These are phyloP conservation scores for Araneus ventricosus DNA, from an alignment of 1,140 invertebrate species.

Conservation along the genomic window DNA sequence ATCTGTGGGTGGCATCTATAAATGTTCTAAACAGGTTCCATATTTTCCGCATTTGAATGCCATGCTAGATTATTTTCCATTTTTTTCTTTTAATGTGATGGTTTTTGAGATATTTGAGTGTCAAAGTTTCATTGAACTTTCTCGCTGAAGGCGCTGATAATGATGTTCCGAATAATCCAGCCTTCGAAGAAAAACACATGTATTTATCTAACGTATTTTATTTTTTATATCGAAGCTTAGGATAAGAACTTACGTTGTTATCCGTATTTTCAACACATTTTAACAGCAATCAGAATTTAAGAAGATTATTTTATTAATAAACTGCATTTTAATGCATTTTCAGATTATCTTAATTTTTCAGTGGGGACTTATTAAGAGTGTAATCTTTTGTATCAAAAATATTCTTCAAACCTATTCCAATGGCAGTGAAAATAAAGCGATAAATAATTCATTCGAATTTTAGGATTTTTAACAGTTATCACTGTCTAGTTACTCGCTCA, in stretches of 20 bases:
- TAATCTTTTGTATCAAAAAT: too few species aligned
- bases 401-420: too few species aligned
- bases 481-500: not conserved
- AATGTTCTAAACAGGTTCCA: constrained; percentile 19
- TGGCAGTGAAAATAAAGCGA: too few species aligned
- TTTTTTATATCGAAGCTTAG: too few species aligned
- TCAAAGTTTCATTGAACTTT: not conserved
- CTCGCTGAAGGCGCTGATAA: not conserved
- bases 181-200: not conserved
- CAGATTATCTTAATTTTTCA: not conserved
- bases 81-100: constrained; percentile 10
- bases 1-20: constrained; percentile 16
- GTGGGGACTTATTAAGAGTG: too few species aligned
- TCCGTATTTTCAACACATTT: not conserved
- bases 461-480: not conserved
- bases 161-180: not conserved
- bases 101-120: not conserved
- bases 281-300: not conserved
- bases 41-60: constrained; percentile 23
- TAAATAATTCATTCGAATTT: too few species aligned
- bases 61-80: not conserved
- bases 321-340: not conserved
- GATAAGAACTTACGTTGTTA: not conserved
- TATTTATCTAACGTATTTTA: not conserved
- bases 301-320: not conserved